Evolutionary conservation across 2,113 vertebrate species (phyloP).

Genomic region (Tyrannus savana): DNA sequence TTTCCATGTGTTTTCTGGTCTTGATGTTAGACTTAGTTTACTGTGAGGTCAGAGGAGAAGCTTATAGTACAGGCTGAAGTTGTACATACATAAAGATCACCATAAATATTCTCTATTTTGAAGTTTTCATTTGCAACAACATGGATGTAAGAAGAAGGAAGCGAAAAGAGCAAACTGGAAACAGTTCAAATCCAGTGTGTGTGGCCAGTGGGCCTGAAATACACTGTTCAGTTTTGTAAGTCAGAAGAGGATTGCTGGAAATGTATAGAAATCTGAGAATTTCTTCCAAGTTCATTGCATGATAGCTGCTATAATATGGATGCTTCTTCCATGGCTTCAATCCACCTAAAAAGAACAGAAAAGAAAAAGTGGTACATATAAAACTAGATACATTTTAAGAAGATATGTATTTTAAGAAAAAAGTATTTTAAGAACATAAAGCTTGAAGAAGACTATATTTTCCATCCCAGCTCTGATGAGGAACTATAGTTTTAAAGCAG

Average conservation of each 20-base stretch:
- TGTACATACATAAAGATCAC: not conserved
- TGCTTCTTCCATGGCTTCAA: conserved; percentile 93
- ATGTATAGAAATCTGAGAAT: conserved; percentile 29
- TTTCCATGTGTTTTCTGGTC: conserved; percentile 35
- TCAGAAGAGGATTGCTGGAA: conserved; percentile 10
- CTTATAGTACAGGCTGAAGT: conserved; percentile 25
- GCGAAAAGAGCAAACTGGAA: conserved; percentile 4
- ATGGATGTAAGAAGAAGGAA: not conserved
- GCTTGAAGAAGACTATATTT: not conserved
- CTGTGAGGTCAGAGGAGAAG: not conserved
- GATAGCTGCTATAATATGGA: conserved; percentile 89
- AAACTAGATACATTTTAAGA: not conserved
- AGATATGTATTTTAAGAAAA: not conserved
- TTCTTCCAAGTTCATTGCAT: conserved; percentile 46
- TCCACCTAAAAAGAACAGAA: conserved; percentile 82
- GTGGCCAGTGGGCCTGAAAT: conserved; percentile 6
- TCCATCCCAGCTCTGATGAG: not conserved
- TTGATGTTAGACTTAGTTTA: conserved; percentile 28
- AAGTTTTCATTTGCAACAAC: conserved; percentile 19
- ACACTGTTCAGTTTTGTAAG: conserved; percentile 4
- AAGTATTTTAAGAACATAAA: not conserved
- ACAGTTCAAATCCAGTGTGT: conserved; percentile 20
- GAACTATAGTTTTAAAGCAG: not conserved
- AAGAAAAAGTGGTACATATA: not conserved
- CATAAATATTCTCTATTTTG: conserved; percentile 64